Evolutionary conservation across 2,113 vertebrate species (phyloP).

Genomic region (Pterocles gutturalis): DNA sequence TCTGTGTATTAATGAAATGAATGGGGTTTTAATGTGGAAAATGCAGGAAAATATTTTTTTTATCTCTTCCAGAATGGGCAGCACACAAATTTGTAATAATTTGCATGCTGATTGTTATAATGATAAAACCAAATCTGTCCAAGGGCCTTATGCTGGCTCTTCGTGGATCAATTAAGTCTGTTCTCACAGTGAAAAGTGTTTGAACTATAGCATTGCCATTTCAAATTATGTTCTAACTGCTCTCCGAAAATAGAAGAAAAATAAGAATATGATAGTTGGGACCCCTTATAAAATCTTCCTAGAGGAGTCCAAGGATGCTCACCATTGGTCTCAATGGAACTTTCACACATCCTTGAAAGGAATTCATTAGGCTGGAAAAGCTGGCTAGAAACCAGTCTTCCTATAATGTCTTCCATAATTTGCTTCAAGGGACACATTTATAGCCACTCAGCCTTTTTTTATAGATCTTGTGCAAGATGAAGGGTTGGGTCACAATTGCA

Average conservation of each 20-base stretch:
- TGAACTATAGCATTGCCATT: background rate
- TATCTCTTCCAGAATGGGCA: background rate
- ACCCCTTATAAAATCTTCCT: slow-evolving; percentile 15
- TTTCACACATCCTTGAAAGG: slow-evolving; percentile 61
- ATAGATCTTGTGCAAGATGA: slow-evolving; percentile 44
- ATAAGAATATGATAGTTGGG: background rate
- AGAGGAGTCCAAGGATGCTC: slow-evolving; percentile 30
- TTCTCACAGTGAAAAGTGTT: background rate
- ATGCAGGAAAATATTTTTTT: background rate
- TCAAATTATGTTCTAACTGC: background rate
- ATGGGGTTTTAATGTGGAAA: background rate
- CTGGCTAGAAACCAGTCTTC: slow-evolving; percentile 45
- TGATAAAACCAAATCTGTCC: background rate
- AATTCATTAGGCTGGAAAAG: slow-evolving; percentile 49
- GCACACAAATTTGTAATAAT: background rate
- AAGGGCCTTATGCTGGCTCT: background rate
- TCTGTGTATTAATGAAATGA: background rate
- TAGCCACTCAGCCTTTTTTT: slow-evolving; percentile 56
- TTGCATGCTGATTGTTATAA: background rate
- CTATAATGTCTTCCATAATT: slow-evolving; percentile 61
- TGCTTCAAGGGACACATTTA: slow-evolving; percentile 61
- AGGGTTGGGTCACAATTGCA: slow-evolving; percentile 50
- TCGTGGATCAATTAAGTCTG: background rate
- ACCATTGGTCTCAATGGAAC: slow-evolving; percentile 40
- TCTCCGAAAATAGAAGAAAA: slow-evolving; percentile 41